Base-by-base conservation (phyloP, 2,113 vertebrate species). In the Toxostoma redivivum region DNA sequence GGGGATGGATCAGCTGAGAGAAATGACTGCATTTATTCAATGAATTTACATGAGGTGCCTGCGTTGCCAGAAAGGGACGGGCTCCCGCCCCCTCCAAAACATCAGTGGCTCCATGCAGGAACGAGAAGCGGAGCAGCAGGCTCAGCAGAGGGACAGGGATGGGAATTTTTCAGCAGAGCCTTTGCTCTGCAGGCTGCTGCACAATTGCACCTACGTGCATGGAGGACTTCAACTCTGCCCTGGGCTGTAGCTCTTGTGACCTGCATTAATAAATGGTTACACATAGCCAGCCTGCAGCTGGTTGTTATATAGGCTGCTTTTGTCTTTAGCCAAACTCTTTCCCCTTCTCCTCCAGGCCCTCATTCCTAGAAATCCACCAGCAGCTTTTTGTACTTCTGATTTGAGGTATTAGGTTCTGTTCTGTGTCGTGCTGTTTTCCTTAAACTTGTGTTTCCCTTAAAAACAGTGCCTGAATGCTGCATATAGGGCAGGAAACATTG, bases 21-120 rank as follows among this genome's bases (percentile, higher is more conserved):
- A 90, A 93, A 95, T 96, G 95, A 95, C 95, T 96, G 96, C 93
- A 96, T 93, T 97, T 96, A 86, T 94, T 97, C 94, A 96, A 92
- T 96, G 93, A 96, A 96, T 97, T 97, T 97, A 88, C 94, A 96
- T 97, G 95, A 97, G 95, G 79, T 82, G 82, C 79, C 60, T 92
- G 60, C 7, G 0, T 73, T 95, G 85, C 92, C 96, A 95, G 94
- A 88, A 94, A 76, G 50, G 81, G 79, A 92, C 0, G 10, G 64
- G 81, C 92, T 93, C 80, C 81, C 88, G 7, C 87, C 81, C 60
- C 84, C 92, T 95, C 79, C 71, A 51, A 79, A 89, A 89, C 81
- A 86, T 82, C 94, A 85, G 74, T 3, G 11, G 17, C 64, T 91
- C 67, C 1, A 0, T 78, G 73, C 67, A 96, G 85, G 67, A 86